Percentiles rank a stretch among this genome's conserved stretches.
Conservation (phyloP, 2,113 vertebrate genomes). For the Trinectes maculatus region DNA sequence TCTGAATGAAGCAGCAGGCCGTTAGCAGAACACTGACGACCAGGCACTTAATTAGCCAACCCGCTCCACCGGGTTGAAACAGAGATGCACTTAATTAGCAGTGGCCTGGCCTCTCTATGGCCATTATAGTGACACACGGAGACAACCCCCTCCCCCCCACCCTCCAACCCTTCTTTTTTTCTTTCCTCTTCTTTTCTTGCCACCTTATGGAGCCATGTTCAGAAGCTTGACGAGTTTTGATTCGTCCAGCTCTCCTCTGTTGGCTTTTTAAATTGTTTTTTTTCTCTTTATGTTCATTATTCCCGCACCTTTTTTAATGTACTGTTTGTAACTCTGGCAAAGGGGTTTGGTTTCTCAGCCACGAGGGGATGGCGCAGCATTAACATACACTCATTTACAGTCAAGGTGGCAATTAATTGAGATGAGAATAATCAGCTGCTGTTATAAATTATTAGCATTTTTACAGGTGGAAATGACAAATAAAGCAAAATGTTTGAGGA, state of each 20-base stretch:
- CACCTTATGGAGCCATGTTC: neutral
- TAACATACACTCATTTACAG: too few relatives aligned
- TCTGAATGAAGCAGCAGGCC: slow-evolving; percentile 55
- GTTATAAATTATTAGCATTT: neutral
- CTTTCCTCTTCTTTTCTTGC: neutral
- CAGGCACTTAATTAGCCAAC: slow-evolving; percentile 68
- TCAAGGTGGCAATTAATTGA: neutral
- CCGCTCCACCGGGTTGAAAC: slow-evolving; percentile 48
- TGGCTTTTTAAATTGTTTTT: too few relatives aligned
- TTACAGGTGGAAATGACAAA: neutral
- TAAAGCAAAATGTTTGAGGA: neutral
- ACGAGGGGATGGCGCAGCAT: too few relatives aligned
- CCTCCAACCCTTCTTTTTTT: neutral
- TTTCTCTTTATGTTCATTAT: too few relatives aligned
- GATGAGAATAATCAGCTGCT: neutral
- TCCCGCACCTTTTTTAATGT: too few relatives aligned
- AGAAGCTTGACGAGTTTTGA: too few relatives aligned
- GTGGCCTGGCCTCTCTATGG: slow-evolving; percentile 48
- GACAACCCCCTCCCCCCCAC: slow-evolving; percentile 10
- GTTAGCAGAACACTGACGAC: slow-evolving; percentile 55
- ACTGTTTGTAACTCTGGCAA: too few relatives aligned
- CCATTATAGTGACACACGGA: slow-evolving; percentile 25
- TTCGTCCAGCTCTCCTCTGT: too few relatives aligned
- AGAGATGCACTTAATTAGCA: slow-evolving; percentile 56
- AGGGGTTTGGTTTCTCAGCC: too few relatives aligned